Percentiles rank a stretch among this genome's conserved stretches.
phyloP scores from a whole-genome alignment of 2,797 vertebrate genomes.

The Sebastes hubbsi region DNA sequence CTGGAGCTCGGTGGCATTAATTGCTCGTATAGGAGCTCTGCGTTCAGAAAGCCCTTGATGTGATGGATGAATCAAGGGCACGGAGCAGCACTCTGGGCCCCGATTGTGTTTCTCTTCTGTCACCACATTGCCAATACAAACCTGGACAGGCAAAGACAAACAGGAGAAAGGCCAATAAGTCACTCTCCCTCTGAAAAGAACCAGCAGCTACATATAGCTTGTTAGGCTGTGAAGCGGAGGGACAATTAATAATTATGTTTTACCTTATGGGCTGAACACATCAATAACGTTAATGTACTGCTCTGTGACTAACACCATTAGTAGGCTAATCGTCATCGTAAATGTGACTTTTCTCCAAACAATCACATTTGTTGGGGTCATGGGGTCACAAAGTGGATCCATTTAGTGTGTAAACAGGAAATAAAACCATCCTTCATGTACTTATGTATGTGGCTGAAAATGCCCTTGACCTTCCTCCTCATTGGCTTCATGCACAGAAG shows the following conservation, averaged over 20 bases:
- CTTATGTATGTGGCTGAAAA: constrained; percentile 23
- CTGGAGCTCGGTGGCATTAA: constrained; percentile 54
- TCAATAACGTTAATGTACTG: constrained; percentile 20
- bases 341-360: constrained; percentile 28
- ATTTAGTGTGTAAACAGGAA: constrained; percentile 57
- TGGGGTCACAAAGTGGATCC: constrained; percentile 24
- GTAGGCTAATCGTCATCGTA: constrained; percentile 9
- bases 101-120: constrained; percentile 78
- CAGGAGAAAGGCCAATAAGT: constrained; percentile 69
- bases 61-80: constrained; percentile 78
- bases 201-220: constrained; percentile 47
- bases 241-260: constrained; percentile 13
- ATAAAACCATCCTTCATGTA: constrained; percentile 33
- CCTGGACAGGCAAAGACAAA: constrained; percentile 76
- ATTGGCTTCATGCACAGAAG: not conserved
- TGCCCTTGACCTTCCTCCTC: constrained; percentile 35
- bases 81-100: constrained; percentile 58
- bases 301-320: constrained; percentile 23
- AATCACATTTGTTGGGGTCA: constrained; percentile 28
- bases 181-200: constrained; percentile 55
- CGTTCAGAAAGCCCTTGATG: constrained; percentile 68
- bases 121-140: constrained; percentile 76
- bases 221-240: constrained; percentile 8
- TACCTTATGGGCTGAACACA: constrained; percentile 1
- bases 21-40: constrained; percentile 56